A percentile compares a stretch with the other conserved stretches of the same genome.
Evolutionary conservation across 2,113 vertebrate species (phyloP).

Genomic region (Hemiprocne comata): DNA sequence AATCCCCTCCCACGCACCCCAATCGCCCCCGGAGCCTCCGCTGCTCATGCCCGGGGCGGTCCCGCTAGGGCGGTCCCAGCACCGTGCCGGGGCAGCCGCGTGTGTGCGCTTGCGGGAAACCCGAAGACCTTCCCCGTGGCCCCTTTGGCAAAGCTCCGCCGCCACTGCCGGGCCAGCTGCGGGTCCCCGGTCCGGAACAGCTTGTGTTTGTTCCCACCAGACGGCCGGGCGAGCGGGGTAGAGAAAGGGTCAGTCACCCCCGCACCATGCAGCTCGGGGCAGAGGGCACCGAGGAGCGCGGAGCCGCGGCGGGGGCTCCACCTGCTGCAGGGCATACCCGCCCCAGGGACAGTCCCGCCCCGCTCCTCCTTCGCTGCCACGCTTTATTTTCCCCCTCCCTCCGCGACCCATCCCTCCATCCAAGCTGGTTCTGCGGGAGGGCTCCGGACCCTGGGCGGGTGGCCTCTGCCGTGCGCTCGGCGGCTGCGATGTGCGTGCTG

Average conservation of each 20-base stretch:
- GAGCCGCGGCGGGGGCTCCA: neutral
- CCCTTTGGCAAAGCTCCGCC: slow-evolving; percentile 30
- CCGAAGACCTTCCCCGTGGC: neutral
- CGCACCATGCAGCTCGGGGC: neutral
- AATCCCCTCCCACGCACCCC: neutral
- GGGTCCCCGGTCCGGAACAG: slow-evolving; percentile 8
- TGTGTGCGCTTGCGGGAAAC: slow-evolving; percentile 3
- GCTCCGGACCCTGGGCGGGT: neutral
- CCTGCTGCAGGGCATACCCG: neutral
- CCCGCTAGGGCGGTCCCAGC: neutral
- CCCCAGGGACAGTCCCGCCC: neutral
- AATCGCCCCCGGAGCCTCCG: neutral
- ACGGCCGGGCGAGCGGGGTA: neutral
- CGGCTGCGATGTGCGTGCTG: neutral
- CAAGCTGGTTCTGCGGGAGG: neutral
- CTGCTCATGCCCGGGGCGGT: neutral
- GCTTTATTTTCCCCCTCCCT: neutral
- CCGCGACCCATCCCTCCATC: neutral
- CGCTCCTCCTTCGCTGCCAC: neutral
- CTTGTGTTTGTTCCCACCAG: slow-evolving; percentile 30
- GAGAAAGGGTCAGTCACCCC: neutral
- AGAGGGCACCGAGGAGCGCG: neutral
- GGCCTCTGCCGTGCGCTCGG: neutral
- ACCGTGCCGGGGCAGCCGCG: neutral
- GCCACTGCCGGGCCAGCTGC: slow-evolving; percentile 41